Base-by-base conservation (phyloP, 2,797 vertebrate species). In the Hafferia zeledoni region DNA sequence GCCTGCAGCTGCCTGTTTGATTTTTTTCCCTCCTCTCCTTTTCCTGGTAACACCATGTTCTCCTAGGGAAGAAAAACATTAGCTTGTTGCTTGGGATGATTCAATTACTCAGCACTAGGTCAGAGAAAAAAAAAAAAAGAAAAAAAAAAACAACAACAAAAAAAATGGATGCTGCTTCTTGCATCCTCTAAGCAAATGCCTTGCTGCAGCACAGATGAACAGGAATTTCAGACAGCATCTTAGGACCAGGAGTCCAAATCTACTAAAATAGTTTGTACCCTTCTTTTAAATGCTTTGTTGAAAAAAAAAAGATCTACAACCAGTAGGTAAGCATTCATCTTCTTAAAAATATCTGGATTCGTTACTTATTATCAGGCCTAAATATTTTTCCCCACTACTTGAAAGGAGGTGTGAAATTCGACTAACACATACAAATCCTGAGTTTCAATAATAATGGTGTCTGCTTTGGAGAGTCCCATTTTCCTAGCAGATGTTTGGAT, bases 81-180 rank as follows among this genome's bases (percentile, higher is more conserved):
- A 92, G 63, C 65, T 87, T 78, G 37, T 37, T 83, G 65, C 87
- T 91, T 92, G 35, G 72, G 84, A 92, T 95, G 82, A 97, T 93
- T 95, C 93, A 96, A 81, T 96, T 93, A 88, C 87, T 88, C 86
- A 92, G 86, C 78, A 93, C 64, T 70, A 85, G 77, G 74, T 85
- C 87, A 92, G 79, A 81, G 65, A 28, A 77, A 88, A 95, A 61
- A 65, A 94, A 95, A 95, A 17, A 86, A 43, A 43, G 7, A 4
- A 43, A 43, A n/a, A 77, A 88, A 93, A 41, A 6, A 39, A 39
- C 39, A 41, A 41, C 39, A 16, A 39, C 13, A 61, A 65, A 94
- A 95, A 95, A 17, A 86, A 7, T 50, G 67, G 47, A 80, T 85
- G 52, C 35, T 92, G 75, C 39, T 59, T 71, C 84, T 81, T 92